Evolutionary conservation across 2,888 invertebrate species (phyloP), one percentile per base, ranked within the genome.

Genomic region (Galeopsomyia nigrocyanea): DNA sequence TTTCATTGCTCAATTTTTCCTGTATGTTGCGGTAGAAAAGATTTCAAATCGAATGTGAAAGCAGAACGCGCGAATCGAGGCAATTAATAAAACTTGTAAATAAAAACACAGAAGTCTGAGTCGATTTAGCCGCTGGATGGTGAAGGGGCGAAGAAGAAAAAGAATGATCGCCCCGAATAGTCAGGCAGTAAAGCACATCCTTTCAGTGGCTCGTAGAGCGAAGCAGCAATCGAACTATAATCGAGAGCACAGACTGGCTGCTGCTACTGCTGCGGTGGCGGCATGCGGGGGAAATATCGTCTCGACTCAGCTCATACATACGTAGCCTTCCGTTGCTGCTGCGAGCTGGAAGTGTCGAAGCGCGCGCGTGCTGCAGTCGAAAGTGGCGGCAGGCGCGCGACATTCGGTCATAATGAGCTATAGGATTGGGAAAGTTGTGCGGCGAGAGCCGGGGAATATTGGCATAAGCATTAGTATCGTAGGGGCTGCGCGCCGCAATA

Each of bases 401-500:
- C 66, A 71, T 56, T 63, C 57, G 63, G 51, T 55, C 72, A 39
- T 64, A 68, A 73, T 73, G 72, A 73, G 68, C 58, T 60, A 26
- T 46, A 26, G 68, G 57, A 69, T 73, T 69, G 69, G 65, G 65
- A 69, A 73, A 72, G 65, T 64, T 64, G 39, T 22, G 22, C 51
- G 26, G 53, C 39, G 19, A 13, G 47, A n/a, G n/a, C n/a, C n/a
- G n/a, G 26, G 22, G 79, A 77, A 78, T 81, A 82, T 82, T 78
- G 80, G 79, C 77, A 79, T 77, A 78, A 75, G 79, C 80, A 81
- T 81, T 81, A 81, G 81, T 80, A 80, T 78, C 79, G 73, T 17
- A 22, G 73, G 61, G 70, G 68, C 76, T 77, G 75, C 78, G 77
- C 31, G 76, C 75, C 78, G 81, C 80, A 83, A 82, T 82, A 82